Evolutionary conservation across 2,113 vertebrate genomes (phyloP).

Genomic region (Hystrix cristata): DNA sequence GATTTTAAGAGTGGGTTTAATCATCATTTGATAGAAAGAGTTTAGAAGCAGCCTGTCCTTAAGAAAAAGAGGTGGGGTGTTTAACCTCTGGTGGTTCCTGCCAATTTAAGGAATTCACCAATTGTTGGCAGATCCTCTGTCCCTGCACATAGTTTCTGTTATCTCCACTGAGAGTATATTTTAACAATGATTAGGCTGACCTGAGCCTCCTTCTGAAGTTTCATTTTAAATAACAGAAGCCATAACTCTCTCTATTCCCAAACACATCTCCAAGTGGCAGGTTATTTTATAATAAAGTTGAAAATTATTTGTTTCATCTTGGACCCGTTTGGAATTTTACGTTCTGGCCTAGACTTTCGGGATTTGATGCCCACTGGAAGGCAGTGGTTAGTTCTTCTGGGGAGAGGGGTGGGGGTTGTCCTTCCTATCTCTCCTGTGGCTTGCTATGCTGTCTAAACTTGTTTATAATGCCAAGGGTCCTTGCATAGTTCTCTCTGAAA

Average conservation of each 20-base stretch:
- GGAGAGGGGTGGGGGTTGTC: fast-evolving
- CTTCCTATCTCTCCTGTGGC: not conserved
- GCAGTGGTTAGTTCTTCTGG: not conserved
- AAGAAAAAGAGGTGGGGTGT: not conserved
- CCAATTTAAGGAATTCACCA: not conserved
- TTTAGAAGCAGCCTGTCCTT: not conserved
- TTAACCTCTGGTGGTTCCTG: not conserved
- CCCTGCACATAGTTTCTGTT: constrained; percentile 52
- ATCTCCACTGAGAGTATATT: constrained; percentile 47
- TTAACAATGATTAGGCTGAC: constrained; percentile 65
- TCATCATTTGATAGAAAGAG: constrained; percentile 30
- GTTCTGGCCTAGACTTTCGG: not conserved
- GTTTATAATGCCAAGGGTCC: not conserved
- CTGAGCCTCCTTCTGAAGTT: constrained; percentile 78
- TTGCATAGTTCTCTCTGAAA: not conserved
- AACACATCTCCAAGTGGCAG: constrained; percentile 19
- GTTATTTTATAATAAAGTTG: constrained; percentile 60
- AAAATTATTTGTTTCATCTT: constrained; percentile 33
- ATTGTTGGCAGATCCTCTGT: not conserved
- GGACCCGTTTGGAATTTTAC: fast-evolving
- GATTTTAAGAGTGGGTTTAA: constrained; percentile 13
- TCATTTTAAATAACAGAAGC: constrained; percentile 77
- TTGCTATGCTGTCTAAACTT: not conserved
- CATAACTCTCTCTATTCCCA: not conserved
- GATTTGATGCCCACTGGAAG: not conserved